Evolutionary conservation across 2,113 vertebrate genomes (phyloP).

Genomic region (Equus quagga): DNA sequence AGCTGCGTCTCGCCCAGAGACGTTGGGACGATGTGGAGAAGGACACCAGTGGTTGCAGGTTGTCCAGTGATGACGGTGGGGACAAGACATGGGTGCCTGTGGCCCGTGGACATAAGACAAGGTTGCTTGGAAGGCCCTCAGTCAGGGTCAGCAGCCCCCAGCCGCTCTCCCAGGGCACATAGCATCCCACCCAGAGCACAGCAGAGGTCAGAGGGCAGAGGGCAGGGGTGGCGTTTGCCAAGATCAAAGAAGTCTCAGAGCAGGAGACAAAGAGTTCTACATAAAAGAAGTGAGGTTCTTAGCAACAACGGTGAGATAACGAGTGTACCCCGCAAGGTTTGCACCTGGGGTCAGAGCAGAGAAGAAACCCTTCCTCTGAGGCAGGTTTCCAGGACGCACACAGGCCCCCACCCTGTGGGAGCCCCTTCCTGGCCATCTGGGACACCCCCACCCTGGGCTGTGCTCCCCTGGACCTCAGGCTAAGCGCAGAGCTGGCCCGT

Average conservation of each 20-base stretch:
- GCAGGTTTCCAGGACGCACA: too few species aligned
- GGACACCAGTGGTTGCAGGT: neutral
- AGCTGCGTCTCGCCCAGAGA: neutral
- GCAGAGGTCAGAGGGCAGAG: neutral
- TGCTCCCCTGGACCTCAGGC: neutral
- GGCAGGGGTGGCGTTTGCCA: too few species aligned
- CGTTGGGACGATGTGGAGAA: too few species aligned
- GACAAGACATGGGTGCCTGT: neutral
- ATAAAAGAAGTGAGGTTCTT: too few species aligned
- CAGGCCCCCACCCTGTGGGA: neutral
- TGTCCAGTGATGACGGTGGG: too few species aligned
- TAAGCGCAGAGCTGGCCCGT: rapidly evolving
- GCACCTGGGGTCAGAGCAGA: too few species aligned
- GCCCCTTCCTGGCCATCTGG: too few species aligned
- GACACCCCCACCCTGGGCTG: neutral
- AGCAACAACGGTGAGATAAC: too few species aligned
- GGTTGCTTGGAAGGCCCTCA: neutral
- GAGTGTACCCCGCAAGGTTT: rapidly evolving
- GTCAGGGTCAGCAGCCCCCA: too few species aligned
- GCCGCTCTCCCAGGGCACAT: neutral
- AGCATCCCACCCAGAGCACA: neutral
- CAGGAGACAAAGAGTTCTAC: too few species aligned
- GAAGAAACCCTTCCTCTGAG: neutral
- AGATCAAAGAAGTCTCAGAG: neutral
- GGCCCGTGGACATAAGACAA: too few species aligned